Conservation (phyloP, 2,888 invertebrate genomes). For the Spilosoma lubricipeda region DNA sequence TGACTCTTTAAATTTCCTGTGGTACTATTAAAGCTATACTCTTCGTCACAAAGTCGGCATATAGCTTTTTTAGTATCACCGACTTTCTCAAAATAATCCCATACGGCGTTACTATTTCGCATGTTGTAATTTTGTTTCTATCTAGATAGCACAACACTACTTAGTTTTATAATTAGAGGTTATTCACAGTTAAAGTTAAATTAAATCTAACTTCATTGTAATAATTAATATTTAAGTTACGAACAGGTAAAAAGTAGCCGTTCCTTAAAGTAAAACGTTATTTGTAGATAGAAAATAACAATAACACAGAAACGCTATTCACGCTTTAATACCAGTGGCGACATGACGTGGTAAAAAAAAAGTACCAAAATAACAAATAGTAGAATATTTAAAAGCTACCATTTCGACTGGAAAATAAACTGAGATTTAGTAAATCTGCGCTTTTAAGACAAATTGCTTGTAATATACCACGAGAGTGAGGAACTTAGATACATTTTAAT, state of each 20-base stretch:
- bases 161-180: neutral
- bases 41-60: constrained; percentile 8
- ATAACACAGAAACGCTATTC: neutral
- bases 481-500: neutral
- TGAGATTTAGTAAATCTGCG: neutral
- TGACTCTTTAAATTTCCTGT: constrained; percentile 8
- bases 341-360: neutral
- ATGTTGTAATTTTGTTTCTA: neutral
- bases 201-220: neutral
- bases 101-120: neutral
- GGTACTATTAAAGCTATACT: neutral
- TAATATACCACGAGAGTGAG: neutral
- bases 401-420: neutral
- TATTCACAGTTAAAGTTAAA: neutral
- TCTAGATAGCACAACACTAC: neutral
- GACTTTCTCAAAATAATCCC: constrained; percentile 8
- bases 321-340: neutral
- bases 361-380: neutral
- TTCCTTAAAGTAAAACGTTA: constrained; percentile 1
- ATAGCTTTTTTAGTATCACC: neutral
- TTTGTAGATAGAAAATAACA: neutral
- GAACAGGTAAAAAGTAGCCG: neutral
- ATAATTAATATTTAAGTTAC: neutral
- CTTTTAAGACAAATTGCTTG: neutral
- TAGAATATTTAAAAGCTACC: neutral